Evolutionary conservation across 1,140 invertebrate species (phyloP), one percentile per base, ranked within the genome.

Genomic region (Procambarus virginalis): DNA sequence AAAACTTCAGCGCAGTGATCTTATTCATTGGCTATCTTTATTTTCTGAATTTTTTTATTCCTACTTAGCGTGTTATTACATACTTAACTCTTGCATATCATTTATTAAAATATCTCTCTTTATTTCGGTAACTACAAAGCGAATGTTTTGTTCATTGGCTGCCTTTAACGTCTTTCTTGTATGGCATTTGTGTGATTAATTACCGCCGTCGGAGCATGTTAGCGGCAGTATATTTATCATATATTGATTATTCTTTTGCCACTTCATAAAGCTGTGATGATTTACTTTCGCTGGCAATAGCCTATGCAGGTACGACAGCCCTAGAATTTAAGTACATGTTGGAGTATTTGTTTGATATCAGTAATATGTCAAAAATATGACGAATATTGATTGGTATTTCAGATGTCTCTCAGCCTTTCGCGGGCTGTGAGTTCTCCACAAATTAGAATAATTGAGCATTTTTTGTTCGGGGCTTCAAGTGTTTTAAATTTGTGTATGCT

Each of bases 301-400:
- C 10, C 6, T 73, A 34, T 73, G 68, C 22, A 73, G 68, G 68
- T 34, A 34, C 12, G 51, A 9, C 68, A 73, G 8, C 68, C 22
- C 1, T 73, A 34, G 22, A 6, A 8, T 34, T 73, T 34, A 22
- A 73, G 2, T 34, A 34, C 34, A 34, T 22, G 8, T 1, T 9
- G 68, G 20, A 10, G 68, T 73, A 73, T 73, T 73, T 73, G 68
- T 73, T 64, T 64, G 60, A 64, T 73, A 73, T 73, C n/a, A 73
- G 3, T 14, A 73, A 34, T 73, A 73, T 73, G 68, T 34, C 68
- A 22, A 20, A 34, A n/a, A 68, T 17, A 64, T 64, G 60, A 10
- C 12, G 60, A 17, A 20, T 64, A 20, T 64, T 64, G 60, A 20
- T 64, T 64, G 60, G 17, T 17, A 20, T 64, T 64, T 64, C 20